phyloP scores from a whole-genome alignment of 2,797 vertebrate genomes.

The Rhinatrema bivittatum region DNA sequence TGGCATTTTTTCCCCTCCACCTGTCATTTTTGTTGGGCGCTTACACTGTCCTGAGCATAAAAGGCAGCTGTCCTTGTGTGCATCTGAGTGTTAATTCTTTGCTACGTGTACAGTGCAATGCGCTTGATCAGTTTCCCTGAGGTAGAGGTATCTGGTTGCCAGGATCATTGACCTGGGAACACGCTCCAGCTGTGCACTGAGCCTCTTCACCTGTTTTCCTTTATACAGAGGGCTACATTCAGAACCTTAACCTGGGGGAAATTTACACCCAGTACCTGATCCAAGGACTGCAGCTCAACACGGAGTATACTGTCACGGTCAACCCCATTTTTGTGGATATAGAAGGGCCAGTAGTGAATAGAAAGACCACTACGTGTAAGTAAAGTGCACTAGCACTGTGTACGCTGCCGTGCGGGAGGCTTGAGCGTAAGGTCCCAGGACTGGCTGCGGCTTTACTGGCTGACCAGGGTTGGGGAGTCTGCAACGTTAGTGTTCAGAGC shows the following conservation, averaged over 20 bases:
- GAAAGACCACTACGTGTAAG: slow-evolving; percentile 63
- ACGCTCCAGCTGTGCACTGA: no score
- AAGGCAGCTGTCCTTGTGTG: no score
- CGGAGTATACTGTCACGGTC: slow-evolving; percentile 69
- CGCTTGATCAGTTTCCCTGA: no score
- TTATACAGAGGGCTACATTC: slow-evolving; percentile 65
- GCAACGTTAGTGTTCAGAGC: neutral
- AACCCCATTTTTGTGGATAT: slow-evolving; percentile 79
- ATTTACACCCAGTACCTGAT: slow-evolving; percentile 78
- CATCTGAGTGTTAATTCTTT: no score
- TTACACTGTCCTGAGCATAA: no score
- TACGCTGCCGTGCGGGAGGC: neutral
- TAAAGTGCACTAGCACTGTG: neutral
- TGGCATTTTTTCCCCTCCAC: no score
- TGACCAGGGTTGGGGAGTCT: neutral
- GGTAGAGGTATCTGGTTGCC: no score
- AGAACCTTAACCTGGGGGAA: slow-evolving; percentile 74
- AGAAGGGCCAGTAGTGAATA: slow-evolving; percentile 65
- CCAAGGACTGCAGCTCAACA: slow-evolving; percentile 68
- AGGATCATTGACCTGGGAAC: no score
- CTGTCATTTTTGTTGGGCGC: no score
- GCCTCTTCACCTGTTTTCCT: neutral
- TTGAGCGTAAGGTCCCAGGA: neutral
- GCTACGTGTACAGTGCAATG: no score
- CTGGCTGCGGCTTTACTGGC: neutral